Evolutionary conservation across 2,797 vertebrate genomes (phyloP), one percentile per base, ranked within the genome.

Genomic region (Antrozous pallidus): DNA sequence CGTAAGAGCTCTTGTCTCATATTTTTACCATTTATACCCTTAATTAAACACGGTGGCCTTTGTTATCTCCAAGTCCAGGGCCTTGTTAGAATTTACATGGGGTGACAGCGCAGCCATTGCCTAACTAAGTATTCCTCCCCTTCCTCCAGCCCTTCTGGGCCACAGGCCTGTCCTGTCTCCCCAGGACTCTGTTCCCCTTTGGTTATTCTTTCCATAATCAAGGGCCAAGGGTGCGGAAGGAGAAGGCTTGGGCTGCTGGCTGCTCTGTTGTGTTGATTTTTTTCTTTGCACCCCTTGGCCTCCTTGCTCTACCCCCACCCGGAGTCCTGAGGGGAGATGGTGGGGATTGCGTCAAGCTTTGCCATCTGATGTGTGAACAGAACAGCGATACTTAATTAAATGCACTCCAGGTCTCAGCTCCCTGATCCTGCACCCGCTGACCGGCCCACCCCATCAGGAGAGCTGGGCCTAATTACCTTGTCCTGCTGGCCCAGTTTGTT

Each of bases 31-130:
- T 97, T 97, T 96, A 95, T 95, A 97, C 96, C 95, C 95, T 96
- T 97, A 97, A 97, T 98, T 98, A 97, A 97, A 96, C 96, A 95
- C 88, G 47, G 49, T 65, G 95, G 96, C 93, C 93, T 96, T 97
- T 96, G 93, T 97, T 97, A 96, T 97, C 95, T 87, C 75, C 61
- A 78, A 93, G 80, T 58, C 90, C 65, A 2, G 20, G 24, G 74
- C 84, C 93, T 95, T 84, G 95, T 97, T 97, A 95, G 95, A 94
- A 96, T 84, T 93, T 83, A 97, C 95, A 95, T 89, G 40, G 82
- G 79, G 86, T 79, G 96, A 87, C 91, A 95, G 74, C 58, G 71
- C 70, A 95, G 87, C 82, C n/a, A 20, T 51, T n/a, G 81, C 84
- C 92, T 93, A 84, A 73, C 88, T 84, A 96, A 95, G 86, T 88